Conservation (phyloP, 2,797 vertebrate species). For the Sebastes melanostomus region DNA sequence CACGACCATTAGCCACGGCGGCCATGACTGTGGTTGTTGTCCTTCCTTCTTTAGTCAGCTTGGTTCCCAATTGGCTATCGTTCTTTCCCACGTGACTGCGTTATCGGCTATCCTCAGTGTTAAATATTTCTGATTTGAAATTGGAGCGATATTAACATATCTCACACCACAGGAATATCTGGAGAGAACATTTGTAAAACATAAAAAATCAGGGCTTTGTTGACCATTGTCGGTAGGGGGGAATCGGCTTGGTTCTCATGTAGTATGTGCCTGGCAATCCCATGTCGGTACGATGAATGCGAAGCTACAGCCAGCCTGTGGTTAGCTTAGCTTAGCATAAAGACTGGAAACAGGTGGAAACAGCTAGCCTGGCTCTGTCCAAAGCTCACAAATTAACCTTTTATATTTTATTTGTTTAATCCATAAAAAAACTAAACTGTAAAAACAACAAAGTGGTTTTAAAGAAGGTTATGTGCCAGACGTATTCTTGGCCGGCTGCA, state of each 20-base stretch:
- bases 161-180: no score
- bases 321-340: not conserved
- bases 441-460: not conserved
- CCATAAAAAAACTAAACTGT: not conserved
- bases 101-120: no score
- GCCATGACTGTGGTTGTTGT: no score
- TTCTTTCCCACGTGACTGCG: no score
- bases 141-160: no score
- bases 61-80: no score
- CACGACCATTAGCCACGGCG: no score
- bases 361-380: not conserved
- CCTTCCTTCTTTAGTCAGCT: no score
- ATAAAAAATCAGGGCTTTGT: no score
- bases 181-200: no score
- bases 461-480: not conserved
- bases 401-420: not conserved
- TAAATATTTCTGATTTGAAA: no score
- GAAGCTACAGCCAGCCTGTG: not conserved
- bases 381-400: not conserved
- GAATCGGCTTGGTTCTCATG: not conserved
- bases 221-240: no score
- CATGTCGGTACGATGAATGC: not conserved
- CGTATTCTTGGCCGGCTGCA: not conserved
- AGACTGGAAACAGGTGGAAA: not conserved
- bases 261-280: not conserved